Base-by-base conservation (phyloP, 1,140 invertebrate species). In the Diachasma alloeum region DNA sequence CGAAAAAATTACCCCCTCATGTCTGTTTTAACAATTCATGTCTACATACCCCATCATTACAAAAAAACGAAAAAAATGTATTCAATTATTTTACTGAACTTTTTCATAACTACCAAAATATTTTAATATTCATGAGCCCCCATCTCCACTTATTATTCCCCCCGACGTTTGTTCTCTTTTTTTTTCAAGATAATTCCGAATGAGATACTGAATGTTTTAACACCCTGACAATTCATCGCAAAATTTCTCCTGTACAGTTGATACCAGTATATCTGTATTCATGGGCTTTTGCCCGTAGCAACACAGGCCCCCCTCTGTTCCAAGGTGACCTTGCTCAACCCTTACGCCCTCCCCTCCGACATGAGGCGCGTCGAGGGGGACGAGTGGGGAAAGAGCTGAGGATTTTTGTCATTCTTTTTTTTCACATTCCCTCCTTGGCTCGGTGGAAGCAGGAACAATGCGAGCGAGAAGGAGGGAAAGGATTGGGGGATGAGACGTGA, bases 301-400 rank as follows among this genome's bases (percentile, higher is more conserved):
- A 77, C 75, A 68, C 66, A 17, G n/a, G 26, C n/a, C 36, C 26
- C 66, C 66, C 36, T 68, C 59, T 48, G 42, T 46, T 44, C 31
- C 70, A 83, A 82, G 83, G 82, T 81, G 77, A 82, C 79, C 59
- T 81, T 82, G 67, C 63, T 80, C 76, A 78, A 81, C 74, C 81
- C 83, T 83, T 79, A 79, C 81, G 73, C 66, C 72, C 13, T 69
- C 24, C 46, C 67, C 39, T 53, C 68, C 79, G 72, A 63, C 59
- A 19, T 22, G 59, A 63, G 19, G 24, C 3, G 11, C 59, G 13
- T 19, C 59, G 71, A 79, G 69, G 79, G 81, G 70, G 80, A 63
- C 4, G 24, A 63, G 59, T 13, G 19, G 59, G 26, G 59, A 26
- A 8, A 59, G 19, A 15, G 53, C 17, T 19, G 4, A 63, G 19